phyloP scores from a whole-genome alignment of 2,113 vertebrate species.

The Toxotes chatareus region DNA sequence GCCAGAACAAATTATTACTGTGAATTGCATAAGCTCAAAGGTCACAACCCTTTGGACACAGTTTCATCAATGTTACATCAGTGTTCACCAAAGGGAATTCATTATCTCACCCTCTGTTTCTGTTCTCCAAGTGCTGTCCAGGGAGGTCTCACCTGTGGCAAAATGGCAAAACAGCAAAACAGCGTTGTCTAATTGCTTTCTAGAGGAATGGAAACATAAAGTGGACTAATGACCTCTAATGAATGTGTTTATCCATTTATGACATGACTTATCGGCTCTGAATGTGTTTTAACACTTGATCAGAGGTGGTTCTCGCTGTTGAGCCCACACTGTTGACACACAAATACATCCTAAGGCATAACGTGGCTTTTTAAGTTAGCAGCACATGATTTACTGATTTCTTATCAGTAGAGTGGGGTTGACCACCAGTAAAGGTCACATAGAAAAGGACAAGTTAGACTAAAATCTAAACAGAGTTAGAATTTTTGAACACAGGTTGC shows the following conservation, averaged over 20 bases:
- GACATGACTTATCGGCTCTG: constrained; percentile 19
- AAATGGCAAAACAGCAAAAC: constrained; percentile 39
- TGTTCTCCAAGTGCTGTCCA: constrained; percentile 66
- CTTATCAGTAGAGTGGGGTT: no score
- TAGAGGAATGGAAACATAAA: constrained; percentile 48
- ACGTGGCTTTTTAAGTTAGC: not conserved
- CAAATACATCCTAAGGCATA: not conserved
- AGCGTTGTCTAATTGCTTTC: constrained; percentile 64
- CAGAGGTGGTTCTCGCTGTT: not conserved
- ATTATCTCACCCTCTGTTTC: constrained; percentile 17
- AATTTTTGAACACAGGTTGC: not conserved
- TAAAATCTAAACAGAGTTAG: not conserved
- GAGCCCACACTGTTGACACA: not conserved
- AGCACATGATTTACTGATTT: not conserved
- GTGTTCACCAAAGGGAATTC: constrained; percentile 46
- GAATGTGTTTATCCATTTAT: constrained; percentile 21
- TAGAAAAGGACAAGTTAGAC: not conserved
- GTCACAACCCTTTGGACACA: constrained; percentile 18
- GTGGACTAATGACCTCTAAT: constrained; percentile 60
- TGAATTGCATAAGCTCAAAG: constrained; percentile 4
- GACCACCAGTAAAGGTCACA: not conserved
- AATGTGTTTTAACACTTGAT: not conserved
- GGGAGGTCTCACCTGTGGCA: constrained; percentile 40
- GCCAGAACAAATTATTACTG: not conserved
- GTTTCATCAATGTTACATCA: constrained; percentile 67